Evolutionary conservation across 2,113 vertebrate species (phyloP), one percentile per base, ranked within the genome.

Genomic region (Galemys pyrenaicus): DNA sequence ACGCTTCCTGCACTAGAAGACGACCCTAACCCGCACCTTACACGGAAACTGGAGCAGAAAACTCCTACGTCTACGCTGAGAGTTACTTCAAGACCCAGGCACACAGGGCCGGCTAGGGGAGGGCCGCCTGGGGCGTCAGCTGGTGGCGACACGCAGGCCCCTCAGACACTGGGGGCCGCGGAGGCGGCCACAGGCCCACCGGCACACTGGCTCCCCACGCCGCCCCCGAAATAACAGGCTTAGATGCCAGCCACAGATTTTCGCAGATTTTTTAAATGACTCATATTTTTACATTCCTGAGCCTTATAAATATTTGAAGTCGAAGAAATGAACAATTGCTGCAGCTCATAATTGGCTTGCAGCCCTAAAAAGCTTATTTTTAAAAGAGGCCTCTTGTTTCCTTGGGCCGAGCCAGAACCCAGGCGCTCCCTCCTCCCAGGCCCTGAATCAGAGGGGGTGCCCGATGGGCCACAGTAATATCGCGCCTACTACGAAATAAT

Each of bases 401-500:
- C 60, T 64, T 6, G 0, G 3, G 46, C 49, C 35, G 9, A 49
- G 49, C 41, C 24, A 12, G 22, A 56, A 56, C 54, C 54, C 54
- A 6, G 54, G 20, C 5, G 73, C 6, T 20, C 6, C 28, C 44
- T 2, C 30, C 39, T 44, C 37, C 56, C 64, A 3, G 9, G 1
- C 1, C 56, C 94, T 16, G 67, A n/a, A 49, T 0, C 60, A 24
- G 41, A 32, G 62, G 35, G 39, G 54, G 80, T 32, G 67, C 89
- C 35, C 73, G 39, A 39, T 9, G 73, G 91, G 56, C 51, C 54
- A 30, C 88, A 88, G 81, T 65, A 67, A 94, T 79, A 87, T 24
- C 77, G 88, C 44, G 83, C 85, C 77, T 51, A 6, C 58, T 80
- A 95, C 84, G 85, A 96, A 93, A 96, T 94, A 92, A 95, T 97